These are phyloP conservation scores for Malthinus flaveolus DNA, from an alignment of 2,888 invertebrate species.

Conservation along the genomic window DNA sequence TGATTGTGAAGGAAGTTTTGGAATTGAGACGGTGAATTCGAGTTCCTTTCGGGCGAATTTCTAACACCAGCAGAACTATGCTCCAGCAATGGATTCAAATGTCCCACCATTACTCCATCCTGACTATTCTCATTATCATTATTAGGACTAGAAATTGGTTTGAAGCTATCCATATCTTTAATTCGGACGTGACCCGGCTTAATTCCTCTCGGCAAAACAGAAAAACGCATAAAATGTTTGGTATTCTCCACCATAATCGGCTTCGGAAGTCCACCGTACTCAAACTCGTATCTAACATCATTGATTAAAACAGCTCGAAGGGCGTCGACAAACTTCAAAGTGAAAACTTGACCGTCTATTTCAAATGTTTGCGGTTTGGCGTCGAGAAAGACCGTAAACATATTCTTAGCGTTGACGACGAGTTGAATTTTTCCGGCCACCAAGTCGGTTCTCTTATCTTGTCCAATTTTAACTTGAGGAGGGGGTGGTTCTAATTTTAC, in stretches of 20 bases:
- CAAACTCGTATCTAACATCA: slow-evolving; percentile 75
- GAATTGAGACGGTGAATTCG: slow-evolving; percentile 48
- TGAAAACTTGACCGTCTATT: slow-evolving; percentile 71
- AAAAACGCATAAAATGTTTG: slow-evolving; percentile 81
- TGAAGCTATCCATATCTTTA: slow-evolving; percentile 71
- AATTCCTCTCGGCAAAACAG: slow-evolving; percentile 74
- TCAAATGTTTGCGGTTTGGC: slow-evolving; percentile 80
- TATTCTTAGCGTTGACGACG: slow-evolving; percentile 77
- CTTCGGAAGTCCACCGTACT: slow-evolving; percentile 83
- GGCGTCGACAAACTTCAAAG: slow-evolving; percentile 79
- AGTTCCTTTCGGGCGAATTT: slow-evolving; percentile 46
- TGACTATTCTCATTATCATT: slow-evolving; percentile 42
- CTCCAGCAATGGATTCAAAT: slow-evolving; percentile 34
- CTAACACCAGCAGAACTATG: slow-evolving; percentile 26
- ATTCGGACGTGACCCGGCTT: slow-evolving; percentile 72
- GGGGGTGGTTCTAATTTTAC: slow-evolving; percentile 88
- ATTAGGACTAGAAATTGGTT: slow-evolving; percentile 45
- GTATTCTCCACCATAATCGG: slow-evolving; percentile 74
- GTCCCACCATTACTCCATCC: slow-evolving; percentile 25
- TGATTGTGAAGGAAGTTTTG: slow-evolving; percentile 48
- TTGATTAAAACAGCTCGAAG: slow-evolving; percentile 77
- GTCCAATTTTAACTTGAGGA: slow-evolving; percentile 91
- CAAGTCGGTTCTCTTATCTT: slow-evolving; percentile 74
- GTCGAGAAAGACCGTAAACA: slow-evolving; percentile 82
- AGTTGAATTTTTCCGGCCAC: slow-evolving; percentile 84